phyloP scores from a whole-genome alignment of 2,113 vertebrate species.

The Corythornis vintsioides region DNA sequence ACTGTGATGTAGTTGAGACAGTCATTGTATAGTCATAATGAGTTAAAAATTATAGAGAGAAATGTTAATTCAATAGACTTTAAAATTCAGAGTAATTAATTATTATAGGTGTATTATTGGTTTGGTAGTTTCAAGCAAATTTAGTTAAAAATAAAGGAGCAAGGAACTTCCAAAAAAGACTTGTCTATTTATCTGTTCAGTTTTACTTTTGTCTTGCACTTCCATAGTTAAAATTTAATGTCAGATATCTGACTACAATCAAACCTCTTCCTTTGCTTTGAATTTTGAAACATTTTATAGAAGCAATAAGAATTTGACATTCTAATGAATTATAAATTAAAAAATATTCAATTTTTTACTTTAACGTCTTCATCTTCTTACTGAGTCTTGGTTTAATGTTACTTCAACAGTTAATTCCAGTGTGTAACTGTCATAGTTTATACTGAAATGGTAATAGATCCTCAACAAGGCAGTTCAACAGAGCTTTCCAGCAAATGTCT shows the following conservation, averaged over 20 bases:
- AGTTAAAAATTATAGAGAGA: background rate
- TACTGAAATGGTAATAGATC: background rate
- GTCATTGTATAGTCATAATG: background rate
- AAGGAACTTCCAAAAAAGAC: background rate
- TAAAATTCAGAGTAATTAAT: background rate
- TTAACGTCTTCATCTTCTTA: background rate
- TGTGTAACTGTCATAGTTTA: background rate
- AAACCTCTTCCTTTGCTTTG: constrained; percentile 25
- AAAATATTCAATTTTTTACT: background rate
- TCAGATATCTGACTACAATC: background rate
- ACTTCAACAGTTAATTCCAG: background rate
- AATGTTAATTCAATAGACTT: background rate
- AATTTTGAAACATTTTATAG: constrained; percentile 11
- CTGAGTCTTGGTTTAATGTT: background rate
- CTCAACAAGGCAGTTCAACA: background rate
- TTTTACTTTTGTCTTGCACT: background rate
- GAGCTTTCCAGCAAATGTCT: background rate
- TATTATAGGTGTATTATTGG: background rate
- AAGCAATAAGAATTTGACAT: background rate
- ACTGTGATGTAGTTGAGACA: background rate
- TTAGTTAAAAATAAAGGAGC: background rate
- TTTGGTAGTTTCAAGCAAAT: background rate
- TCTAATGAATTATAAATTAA: constrained; percentile 53
- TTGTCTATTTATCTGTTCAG: background rate
- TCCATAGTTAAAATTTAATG: background rate